phyloP scores from a whole-genome alignment of 2,797 vertebrate genomes.

The Botia almorhae region DNA sequence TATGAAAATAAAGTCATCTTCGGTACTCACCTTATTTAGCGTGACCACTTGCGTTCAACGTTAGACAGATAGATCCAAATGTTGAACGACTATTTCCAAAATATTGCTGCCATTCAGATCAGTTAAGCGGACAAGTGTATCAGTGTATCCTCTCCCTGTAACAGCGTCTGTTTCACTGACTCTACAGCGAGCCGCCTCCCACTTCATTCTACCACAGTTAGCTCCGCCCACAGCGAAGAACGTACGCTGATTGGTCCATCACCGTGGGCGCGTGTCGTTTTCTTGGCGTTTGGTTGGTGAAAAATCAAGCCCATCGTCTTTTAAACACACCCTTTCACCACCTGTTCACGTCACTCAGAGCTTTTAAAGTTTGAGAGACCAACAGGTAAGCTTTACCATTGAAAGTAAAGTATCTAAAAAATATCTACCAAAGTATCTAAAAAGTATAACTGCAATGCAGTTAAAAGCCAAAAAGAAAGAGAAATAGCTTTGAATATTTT shows the following conservation, averaged over 20 bases:
- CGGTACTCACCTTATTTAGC: conserved; percentile 44
- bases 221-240: conserved; percentile 5
- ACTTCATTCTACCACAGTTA: conserved; percentile 46
- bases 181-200: conserved; percentile 36
- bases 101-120: conserved; percentile 11
- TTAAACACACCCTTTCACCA: conserved; percentile 55
- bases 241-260: conserved; percentile 54
- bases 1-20: not conserved
- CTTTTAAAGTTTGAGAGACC: conserved; percentile 33
- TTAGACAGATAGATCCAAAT: not conserved
- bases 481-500: not conserved
- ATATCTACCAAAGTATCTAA: no score
- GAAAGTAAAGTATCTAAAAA: not conserved
- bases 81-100: conserved; percentile 12
- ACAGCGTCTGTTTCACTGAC: conserved; percentile 50
- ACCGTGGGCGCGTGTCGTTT: not conserved
- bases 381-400: conserved; percentile 14
- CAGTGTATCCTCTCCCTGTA: not conserved
- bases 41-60: not conserved
- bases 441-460: not conserved
- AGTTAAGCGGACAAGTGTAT: conserved; percentile 1
- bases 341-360: conserved; percentile 59
- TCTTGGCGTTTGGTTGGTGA: conserved; percentile 53
- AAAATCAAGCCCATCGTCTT: conserved; percentile 50
- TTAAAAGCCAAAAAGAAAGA: not conserved